A percentile compares a stretch with the other conserved stretches of the same genome.
Evolutionary conservation across 2,113 vertebrate species (phyloP).

Genomic region (Patagioenas fasciata): DNA sequence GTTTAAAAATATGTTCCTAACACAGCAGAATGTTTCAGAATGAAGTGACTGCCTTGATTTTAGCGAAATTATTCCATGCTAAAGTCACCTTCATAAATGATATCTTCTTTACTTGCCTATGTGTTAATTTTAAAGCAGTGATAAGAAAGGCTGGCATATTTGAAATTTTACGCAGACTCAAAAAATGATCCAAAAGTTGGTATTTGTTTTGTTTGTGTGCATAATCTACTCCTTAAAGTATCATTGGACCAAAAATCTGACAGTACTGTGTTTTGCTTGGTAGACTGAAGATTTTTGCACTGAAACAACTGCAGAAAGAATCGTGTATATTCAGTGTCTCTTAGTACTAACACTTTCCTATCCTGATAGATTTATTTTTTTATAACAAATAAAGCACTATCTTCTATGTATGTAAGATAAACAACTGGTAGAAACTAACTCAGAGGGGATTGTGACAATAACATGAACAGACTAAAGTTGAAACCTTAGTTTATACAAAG

Average conservation of each 20-base stretch:
- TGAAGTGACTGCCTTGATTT: not conserved
- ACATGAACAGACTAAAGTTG: not conserved
- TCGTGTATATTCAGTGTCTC: not conserved
- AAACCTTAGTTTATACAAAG: not conserved
- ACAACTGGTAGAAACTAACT: not conserved
- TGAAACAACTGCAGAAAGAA: not conserved
- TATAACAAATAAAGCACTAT: not conserved
- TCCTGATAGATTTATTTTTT: not conserved
- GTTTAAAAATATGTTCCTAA: not conserved
- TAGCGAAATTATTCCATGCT: not conserved
- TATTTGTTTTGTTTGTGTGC: not conserved
- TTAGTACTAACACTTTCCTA: not conserved
- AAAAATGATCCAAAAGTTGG: not conserved
- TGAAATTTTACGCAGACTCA: not conserved
- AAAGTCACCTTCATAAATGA: not conserved
- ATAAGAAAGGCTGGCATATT: not conserved
- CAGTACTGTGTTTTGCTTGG: not conserved
- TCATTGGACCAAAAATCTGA: not conserved
- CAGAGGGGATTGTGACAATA: not conserved
- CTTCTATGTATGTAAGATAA: not conserved
- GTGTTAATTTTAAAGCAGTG: not conserved
- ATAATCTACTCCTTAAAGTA: not conserved
- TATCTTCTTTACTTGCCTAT: not conserved
- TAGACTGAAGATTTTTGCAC: not conserved
- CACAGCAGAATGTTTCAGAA: not conserved